Evolutionary conservation across 2,113 vertebrate genomes (phyloP).

Genomic region (Thalassarche chlororhynchos): DNA sequence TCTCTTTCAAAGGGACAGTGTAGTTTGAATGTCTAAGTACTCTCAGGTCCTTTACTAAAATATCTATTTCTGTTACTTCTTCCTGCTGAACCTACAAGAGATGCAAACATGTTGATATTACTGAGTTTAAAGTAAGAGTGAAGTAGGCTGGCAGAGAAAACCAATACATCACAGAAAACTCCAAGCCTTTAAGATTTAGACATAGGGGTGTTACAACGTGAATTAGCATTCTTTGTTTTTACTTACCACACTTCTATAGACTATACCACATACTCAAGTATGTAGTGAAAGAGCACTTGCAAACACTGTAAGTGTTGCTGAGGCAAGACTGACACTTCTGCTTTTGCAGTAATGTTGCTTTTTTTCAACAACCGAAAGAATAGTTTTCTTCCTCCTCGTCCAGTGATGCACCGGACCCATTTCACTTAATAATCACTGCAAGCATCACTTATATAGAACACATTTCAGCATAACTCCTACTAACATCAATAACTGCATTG

Average conservation of each 20-base stretch:
- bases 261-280: neutral
- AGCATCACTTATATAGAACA: neutral
- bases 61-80: slow-evolving; percentile 88
- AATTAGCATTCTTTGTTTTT: neutral
- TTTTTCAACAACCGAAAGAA: neutral
- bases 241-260: neutral
- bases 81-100: slow-evolving; percentile 86
- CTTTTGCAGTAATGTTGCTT: neutral
- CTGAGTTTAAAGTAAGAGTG: neutral
- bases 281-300: neutral
- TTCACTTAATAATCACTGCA: neutral
- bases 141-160: neutral
- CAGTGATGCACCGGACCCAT: neutral
- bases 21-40: slow-evolving; percentile 84
- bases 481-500: neutral
- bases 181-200: neutral
- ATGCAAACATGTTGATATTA: neutral
- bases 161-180: neutral
- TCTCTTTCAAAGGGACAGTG: slow-evolving; percentile 84
- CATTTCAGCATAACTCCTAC: neutral
- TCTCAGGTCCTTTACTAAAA: slow-evolving; percentile 85
- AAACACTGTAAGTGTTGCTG: neutral
- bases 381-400: neutral
- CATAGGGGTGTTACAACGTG: neutral
- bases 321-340: neutral